These are phyloP conservation scores for Molossus molossus DNA, from an alignment of 2,797 vertebrate genomes.

Conservation along the genomic window DNA sequence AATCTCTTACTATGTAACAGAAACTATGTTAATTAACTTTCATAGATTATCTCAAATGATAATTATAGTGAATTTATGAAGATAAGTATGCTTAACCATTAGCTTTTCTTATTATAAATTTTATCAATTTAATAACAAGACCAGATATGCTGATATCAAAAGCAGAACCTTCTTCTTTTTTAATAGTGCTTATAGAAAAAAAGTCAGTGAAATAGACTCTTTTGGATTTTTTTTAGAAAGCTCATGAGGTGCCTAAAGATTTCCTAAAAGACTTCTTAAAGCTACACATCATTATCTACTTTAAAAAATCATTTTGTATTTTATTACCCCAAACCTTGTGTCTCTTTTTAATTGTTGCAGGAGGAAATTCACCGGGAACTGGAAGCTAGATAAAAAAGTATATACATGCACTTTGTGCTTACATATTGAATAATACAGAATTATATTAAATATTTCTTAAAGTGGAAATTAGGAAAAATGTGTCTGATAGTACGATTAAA, in stretches of 20 bases:
- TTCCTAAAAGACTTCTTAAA: neutral
- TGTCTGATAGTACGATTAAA: neutral
- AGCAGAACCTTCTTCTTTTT: neutral
- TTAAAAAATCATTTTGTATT: neutral
- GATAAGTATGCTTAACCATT: neutral
- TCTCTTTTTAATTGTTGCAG: neutral
- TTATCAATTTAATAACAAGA: neutral
- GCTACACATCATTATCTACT: neutral
- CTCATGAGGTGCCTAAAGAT: neutral
- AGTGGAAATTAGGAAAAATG: neutral
- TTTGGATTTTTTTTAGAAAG: neutral
- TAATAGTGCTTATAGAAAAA: neutral
- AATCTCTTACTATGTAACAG: neutral
- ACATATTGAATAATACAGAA: neutral
- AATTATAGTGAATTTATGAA: neutral
- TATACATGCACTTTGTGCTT: neutral
- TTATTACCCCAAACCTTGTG: neutral
- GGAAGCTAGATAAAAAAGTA: neutral
- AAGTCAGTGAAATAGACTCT: neutral
- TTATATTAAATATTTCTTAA: conserved; percentile 1
- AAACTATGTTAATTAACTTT: neutral
- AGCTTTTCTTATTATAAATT: neutral
- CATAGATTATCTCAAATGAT: neutral
- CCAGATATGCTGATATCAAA: neutral
- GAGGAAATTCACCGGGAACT: neutral